Evolutionary conservation across 2,888 invertebrate species (phyloP), one percentile per base, ranked within the genome.

Genomic region (Serrognathus titanus): DNA sequence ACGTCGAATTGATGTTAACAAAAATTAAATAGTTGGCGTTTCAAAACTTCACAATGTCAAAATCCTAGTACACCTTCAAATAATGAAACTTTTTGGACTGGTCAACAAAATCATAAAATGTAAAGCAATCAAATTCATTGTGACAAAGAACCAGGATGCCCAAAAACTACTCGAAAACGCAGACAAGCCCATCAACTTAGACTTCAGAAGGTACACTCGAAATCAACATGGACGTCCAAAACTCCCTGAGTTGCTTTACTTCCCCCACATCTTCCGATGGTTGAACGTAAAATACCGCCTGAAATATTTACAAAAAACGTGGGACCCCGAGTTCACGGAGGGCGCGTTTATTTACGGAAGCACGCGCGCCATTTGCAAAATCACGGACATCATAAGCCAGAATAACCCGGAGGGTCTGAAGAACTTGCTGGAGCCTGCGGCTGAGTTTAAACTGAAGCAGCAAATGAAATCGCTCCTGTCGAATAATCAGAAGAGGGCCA

Each of bases 321-420:
- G 76, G 75, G 78, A 78, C 60, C 73, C 75, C 1, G 75, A 77
- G 3, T 78, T 78, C 59, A 69, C 72, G n/a, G 78, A 78, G 67
- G 78, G 78, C 0, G 75, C 75, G 5, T 78, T 78, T 56, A 77
- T 78, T 55, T 77, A 75, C 56, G 78, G 78, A 11, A 65, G 64
- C 5, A 71, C 69, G 2, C 62, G 68, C 40, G 78, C 78, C 1
- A 69, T 77, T 11, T 77, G 77, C 57, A 66, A 66, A 55, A 74
- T 78, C 43, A 76, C 76, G 0, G 74, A 77, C 56, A 76, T 77
- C 51, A 75, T 78, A 10, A 69, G 71, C 58, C 58, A 63, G n/a
- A 69, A 73, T 53, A 66, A 69, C 55, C 65, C 70, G 2, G 66
- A 73, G 20, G 64, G 74, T 53, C 58, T 78, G 12, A 65, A 71